Evolutionary conservation across 2,888 invertebrate genomes (phyloP), one percentile per base, ranked within the genome.

Genomic region (Caenorhabditis japonica): DNA sequence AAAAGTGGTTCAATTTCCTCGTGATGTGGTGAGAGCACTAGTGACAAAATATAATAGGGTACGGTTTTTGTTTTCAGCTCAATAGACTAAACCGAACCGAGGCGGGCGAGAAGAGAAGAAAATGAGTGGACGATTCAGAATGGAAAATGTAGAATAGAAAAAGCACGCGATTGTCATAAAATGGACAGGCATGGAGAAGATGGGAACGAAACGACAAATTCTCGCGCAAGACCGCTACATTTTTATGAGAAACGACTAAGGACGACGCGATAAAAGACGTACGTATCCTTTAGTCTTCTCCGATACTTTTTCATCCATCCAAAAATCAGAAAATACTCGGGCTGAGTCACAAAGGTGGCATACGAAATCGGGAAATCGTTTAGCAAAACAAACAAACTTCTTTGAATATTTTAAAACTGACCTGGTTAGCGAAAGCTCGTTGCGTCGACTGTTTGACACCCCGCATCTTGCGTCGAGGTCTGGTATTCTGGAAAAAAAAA

Each of bases 341-440:
- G 44, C 44, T 62, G 62, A 62, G 39, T 62, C 62, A 62, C 23
- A 44, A 27, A 30, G 23, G 49, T 33, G 33, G 15, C 39, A 19
- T 15, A 7, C 41, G 51, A 51, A 41, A 36, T 46, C 56, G 41
- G 25, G 15, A 43, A 30, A 34, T 10, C 19, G 39, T 7, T 36
- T 23, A 44, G 36, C 25, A 46, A 46, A 19, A 4, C 15, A 21
- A 36, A 38, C 27, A 52, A 44, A 61, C 43, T 30, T 23, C 13
- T 34, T 33, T 23, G 19, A 4, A 25, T 36, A 58, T 30, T 10
- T 10, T 5, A 30, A 30, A 15, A 15, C 58, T 19, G 27, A 71
- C 70, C 70, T 58, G 56, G 61, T 71, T 49, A 71, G 61, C 46
- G 70, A 71, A 51, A 71, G 61, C 56, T 71, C 70, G 52, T 71